Conservation (phyloP, 2,888 invertebrate species). For the Drosophila anceps region DNA sequence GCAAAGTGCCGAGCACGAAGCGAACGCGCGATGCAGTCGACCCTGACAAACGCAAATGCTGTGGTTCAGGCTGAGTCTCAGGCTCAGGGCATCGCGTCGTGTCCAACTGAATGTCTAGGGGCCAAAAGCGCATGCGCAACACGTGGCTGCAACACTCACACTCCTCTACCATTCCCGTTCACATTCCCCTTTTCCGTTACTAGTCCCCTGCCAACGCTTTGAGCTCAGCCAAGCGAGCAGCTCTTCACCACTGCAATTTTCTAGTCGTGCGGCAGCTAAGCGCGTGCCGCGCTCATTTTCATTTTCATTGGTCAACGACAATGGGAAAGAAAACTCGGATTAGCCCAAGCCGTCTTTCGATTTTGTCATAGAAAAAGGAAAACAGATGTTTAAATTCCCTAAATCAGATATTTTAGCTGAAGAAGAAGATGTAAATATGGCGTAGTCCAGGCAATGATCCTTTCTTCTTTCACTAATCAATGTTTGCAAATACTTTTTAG, state of each 20-base stretch:
- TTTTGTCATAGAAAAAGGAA: conserved; percentile 21
- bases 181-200: conserved; percentile 16
- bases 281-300: conserved; percentile 81
- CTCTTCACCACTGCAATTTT: conserved; percentile 70
- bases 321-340: conserved; percentile 38
- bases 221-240: conserved; percentile 62
- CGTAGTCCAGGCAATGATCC: background rate
- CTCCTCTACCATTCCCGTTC: conserved; percentile 28
- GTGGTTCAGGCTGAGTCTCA: conserved; percentile 40
- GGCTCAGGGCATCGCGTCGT: conserved; percentile 69
- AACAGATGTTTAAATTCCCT: conserved; percentile 27
- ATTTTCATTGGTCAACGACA: conserved; percentile 64
- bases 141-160: conserved; percentile 74
- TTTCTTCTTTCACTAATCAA: no score
- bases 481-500: no score
- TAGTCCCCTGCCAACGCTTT: conserved; percentile 9
- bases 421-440: background rate
- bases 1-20: conserved; percentile 73
- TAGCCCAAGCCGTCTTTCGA: conserved; percentile 7
- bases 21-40: conserved; percentile 71
- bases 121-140: conserved; percentile 83
- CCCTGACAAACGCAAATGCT: conserved; percentile 75
- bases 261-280: conserved; percentile 74
- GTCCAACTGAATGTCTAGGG: conserved; percentile 61
- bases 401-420: background rate